Evolutionary conservation across 2,888 invertebrate genomes (phyloP).

Genomic region (Drosophila siamana): DNA sequence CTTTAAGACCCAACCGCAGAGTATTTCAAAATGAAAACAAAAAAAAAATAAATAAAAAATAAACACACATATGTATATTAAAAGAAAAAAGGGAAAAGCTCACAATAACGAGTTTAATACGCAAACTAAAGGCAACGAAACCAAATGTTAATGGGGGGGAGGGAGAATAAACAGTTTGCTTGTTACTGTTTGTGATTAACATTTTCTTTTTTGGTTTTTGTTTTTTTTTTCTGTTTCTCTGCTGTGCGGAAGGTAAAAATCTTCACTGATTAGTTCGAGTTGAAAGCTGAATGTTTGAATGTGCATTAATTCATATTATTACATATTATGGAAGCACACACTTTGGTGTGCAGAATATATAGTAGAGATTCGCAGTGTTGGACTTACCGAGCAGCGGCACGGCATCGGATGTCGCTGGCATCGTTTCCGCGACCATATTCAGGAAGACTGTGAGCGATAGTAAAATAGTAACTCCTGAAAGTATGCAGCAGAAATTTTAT

Average conservation of each 20-base stretch:
- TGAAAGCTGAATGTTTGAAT: constrained; percentile 41
- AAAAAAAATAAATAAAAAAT: constrained; percentile 8
- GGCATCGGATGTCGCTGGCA: constrained; percentile 98
- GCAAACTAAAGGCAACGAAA: constrained; percentile 1
- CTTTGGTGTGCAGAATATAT: background rate
- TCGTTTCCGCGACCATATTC: constrained; percentile 99
- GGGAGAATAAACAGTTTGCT: constrained; percentile 18
- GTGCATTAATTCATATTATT: constrained; percentile 46
- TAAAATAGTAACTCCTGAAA: constrained; percentile 96
- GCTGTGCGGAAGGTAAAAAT: constrained; percentile 68
- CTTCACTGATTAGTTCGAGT: constrained; percentile 64
- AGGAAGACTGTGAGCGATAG: constrained; percentile 99
- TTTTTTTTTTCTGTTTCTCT: constrained; percentile 22
- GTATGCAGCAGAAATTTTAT: constrained; percentile 52
- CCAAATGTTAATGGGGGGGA: constrained; percentile 22
- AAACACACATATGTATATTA: too few relatives aligned
- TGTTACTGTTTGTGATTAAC: background rate
- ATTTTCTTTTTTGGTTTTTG: background rate
- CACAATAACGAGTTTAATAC: background rate
- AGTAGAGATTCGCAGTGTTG: background rate
- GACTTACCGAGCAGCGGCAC: constrained; percentile 92
- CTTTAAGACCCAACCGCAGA: constrained; percentile 24
- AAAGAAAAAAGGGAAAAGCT: constrained; percentile 4
- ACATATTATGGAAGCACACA: background rate
- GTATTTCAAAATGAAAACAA: background rate